Conservation (phyloP, 1,140 invertebrate genomes). For the Magallana gigas region DNA sequence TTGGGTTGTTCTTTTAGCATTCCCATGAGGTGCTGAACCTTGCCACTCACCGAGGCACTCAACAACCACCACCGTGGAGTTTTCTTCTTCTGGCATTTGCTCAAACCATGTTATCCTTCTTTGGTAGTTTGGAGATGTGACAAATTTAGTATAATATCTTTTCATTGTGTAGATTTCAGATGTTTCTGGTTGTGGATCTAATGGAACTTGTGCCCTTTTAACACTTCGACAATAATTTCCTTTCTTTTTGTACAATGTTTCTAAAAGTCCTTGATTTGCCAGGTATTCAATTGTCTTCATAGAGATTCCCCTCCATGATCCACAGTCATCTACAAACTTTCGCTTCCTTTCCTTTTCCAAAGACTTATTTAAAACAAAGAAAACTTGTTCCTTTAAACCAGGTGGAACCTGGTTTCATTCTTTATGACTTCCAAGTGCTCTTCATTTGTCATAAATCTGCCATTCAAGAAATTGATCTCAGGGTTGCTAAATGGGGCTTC, state of each 20-base stretch:
- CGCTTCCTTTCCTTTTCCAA: neutral
- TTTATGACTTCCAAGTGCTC: neutral
- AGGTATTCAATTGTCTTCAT: neutral
- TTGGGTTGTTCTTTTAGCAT: slow-evolving; percentile 22
- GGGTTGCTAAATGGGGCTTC: no score
- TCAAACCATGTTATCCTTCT: slow-evolving; percentile 49
- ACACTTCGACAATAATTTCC: neutral
- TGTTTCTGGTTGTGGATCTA: neutral
- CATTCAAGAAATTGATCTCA: no score
- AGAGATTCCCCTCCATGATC: neutral
- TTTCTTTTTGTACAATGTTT: slow-evolving; percentile 15
- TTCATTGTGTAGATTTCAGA: neutral
- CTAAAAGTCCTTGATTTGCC: neutral
- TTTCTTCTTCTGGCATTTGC: slow-evolving; percentile 29
- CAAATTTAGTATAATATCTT: slow-evolving; percentile 4
- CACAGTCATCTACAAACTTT: neutral
- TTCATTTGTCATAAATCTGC: neutral
- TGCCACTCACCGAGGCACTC: slow-evolving; percentile 49
- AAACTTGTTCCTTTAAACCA: neutral
- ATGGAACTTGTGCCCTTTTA: neutral
- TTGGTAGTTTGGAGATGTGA: neutral
- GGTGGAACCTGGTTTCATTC: neutral
- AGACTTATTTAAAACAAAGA: neutral
- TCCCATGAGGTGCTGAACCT: slow-evolving; percentile 39
- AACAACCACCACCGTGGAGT: neutral